Conservation (phyloP, 2,113 vertebrate species). For the Sarotherodon lohbergeri region DNA sequence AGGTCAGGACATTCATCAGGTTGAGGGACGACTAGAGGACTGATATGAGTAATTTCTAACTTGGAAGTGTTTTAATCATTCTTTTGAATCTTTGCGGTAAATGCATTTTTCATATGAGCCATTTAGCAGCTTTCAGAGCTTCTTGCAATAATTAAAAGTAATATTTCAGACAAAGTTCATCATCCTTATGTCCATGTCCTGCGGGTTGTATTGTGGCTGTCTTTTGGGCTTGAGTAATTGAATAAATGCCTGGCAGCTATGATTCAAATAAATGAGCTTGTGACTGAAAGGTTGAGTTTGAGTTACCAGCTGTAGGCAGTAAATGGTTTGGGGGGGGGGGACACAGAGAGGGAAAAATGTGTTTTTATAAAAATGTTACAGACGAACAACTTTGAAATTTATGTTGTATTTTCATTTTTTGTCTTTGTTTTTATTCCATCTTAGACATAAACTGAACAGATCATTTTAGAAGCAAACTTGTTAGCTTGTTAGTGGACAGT, state of each 20-base stretch:
- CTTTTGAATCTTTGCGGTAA: background rate
- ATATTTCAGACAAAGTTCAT: background rate
- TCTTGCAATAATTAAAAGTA: background rate
- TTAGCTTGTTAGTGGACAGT: background rate
- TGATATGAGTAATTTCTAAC: background rate
- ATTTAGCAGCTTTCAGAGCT: background rate
- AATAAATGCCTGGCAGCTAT: background rate
- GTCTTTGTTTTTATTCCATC: background rate
- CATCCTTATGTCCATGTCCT: background rate
- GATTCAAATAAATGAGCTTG: background rate
- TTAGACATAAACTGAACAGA: background rate
- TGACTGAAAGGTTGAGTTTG: background rate
- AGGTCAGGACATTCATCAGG: background rate
- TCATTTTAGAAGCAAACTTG: background rate
- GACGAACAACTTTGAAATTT: background rate
- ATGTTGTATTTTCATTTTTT: background rate
- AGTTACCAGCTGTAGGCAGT: background rate
- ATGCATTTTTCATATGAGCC: background rate
- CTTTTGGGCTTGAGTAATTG: background rate
- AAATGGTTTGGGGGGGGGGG: accelerated
- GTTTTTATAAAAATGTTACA: background rate
- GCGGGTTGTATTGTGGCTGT: accelerated
- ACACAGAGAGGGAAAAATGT: accelerated
- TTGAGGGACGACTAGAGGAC: background rate
- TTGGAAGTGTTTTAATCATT: background rate